Conservation (phyloP, 2,797 vertebrate genomes). For the Megaceryle alcyon region DNA sequence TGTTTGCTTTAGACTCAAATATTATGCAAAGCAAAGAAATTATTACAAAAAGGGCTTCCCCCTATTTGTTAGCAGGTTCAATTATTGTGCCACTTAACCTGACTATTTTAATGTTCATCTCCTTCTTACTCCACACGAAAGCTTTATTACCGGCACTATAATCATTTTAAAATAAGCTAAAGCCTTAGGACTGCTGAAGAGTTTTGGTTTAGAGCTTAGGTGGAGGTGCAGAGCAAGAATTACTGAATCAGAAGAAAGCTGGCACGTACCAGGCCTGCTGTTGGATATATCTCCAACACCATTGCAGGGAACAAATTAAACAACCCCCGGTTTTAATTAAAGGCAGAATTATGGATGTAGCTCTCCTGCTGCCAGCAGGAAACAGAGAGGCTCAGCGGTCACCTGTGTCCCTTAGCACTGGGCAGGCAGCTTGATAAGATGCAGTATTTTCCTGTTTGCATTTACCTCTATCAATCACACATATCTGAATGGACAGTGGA, state of each 20-base stretch:
- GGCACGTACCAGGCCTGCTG: neutral
- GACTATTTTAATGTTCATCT: slow-evolving; percentile 32
- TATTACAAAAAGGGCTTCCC: neutral
- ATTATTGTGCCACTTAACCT: slow-evolving; percentile 45
- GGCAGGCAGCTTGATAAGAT: neutral
- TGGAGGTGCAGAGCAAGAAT: neutral
- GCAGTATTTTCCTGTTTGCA: neutral
- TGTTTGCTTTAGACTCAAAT: slow-evolving; percentile 6
- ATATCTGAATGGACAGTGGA: accelerated
- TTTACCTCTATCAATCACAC: neutral
- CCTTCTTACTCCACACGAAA: slow-evolving; percentile 30
- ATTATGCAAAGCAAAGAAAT: slow-evolving; percentile 4
- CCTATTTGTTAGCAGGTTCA: slow-evolving; percentile 15
- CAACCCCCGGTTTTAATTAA: neutral
- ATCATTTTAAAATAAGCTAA: neutral
- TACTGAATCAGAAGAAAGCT: neutral
- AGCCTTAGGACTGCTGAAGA: neutral
- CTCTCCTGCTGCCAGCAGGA: neutral
- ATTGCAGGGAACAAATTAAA: neutral
- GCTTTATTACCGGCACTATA: slow-evolving; percentile 9
- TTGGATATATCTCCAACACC: neutral
- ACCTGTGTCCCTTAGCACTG: neutral
- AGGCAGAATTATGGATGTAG: neutral
- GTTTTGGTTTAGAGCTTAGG: neutral
- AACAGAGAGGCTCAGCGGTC: neutral